Evolutionary conservation across 2,113 vertebrate genomes (phyloP), one percentile per base, ranked within the genome.

Genomic region (Cisticola juncidis): DNA sequence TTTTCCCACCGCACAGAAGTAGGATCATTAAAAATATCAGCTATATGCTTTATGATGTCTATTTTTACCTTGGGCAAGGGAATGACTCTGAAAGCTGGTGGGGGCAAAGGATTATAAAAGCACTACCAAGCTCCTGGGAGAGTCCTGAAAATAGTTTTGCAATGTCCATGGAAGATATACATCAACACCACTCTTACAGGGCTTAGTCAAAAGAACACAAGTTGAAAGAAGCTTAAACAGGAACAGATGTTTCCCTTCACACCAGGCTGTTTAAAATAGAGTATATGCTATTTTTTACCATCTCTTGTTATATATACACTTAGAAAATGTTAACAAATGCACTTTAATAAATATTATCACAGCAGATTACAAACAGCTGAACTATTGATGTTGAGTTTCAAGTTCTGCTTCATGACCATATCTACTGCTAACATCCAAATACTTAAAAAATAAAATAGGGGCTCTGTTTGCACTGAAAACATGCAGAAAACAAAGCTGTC

Each of bases 241-340:
- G 87, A 98, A 94, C 98, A 98, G 98, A 98, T 98, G 97, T 97
- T 97, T 94, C 88, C 88, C 92, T 98, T 98, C 94, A 97, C 94
- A 97, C 97, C 92, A 96, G 42, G 29, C 92, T 95, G 96, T 95
- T 94, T 92, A 90, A 96, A 96, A 97, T 93, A 96, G 60, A 94
- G 87, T 53, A 86, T 83, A 87, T 53, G 70, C 83, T 97, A 95
- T 95, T 96, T 96, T 92, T 76, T 48, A 73, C 78, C 88, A 56
- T 69, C 57, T 78, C 95, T 97, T 97, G 84, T 96, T 97, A 94
- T 96, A 97, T 83, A 97, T 47, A 86, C 90, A 89, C 92, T 95
- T 94, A 94, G 62, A 97, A 96, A 97, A 96, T 60, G 82, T 57
- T 95, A 95, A 96, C 42, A 93, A 97, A 95, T 91, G 78, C 94